Evolutionary conservation across 2,797 vertebrate species (phyloP).

Genomic region (Crypturellus tataupa): DNA sequence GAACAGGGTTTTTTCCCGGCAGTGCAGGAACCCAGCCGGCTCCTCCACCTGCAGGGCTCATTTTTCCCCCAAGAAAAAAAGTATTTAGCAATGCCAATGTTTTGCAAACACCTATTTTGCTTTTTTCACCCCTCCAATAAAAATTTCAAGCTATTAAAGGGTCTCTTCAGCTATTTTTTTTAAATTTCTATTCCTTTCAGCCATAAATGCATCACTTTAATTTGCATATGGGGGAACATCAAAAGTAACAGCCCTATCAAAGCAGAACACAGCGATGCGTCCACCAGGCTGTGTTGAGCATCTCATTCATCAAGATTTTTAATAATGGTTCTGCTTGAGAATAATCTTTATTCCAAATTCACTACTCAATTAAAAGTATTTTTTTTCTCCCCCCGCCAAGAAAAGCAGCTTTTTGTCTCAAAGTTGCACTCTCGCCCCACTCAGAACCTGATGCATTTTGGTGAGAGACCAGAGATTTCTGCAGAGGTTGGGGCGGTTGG

Average conservation of each 20-base stretch:
- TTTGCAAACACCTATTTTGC: neutral
- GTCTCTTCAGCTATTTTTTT: neutral
- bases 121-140: neutral
- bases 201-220: neutral
- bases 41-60: too few relatives aligned
- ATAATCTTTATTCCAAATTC: neutral
- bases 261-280: fast-evolving
- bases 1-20: neutral
- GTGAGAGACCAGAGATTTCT: neutral
- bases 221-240: neutral
- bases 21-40: neutral
- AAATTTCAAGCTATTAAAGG: neutral
- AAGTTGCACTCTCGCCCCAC: neutral
- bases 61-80: neutral
- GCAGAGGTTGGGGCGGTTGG: neutral
- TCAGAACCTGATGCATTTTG: neutral
- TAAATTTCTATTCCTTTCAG: neutral
- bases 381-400: neutral
- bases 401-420: neutral
- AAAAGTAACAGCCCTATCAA: neutral
- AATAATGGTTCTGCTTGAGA: neutral
- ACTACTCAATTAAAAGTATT: too few relatives aligned
- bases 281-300: neutral
- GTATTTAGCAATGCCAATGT: neutral
- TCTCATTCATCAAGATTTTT: neutral